Conservation (phyloP, 2,113 vertebrate genomes). For the Neolamprologus sp. region DNA sequence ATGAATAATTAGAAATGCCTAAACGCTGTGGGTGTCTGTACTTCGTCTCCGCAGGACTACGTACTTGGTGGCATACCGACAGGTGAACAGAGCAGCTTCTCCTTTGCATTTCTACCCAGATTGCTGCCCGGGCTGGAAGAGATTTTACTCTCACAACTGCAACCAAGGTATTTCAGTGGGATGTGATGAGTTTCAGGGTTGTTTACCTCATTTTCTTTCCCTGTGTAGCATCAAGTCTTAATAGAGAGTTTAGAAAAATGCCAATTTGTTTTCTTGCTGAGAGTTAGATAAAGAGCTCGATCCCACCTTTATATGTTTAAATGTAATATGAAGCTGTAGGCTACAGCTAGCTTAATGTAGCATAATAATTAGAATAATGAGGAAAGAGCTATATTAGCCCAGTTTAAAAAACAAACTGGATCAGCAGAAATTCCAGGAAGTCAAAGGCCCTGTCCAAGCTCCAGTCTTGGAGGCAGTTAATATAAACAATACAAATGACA, state of each 20-base stretch:
- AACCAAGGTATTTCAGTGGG: conserved; percentile 73
- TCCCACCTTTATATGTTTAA: not conserved
- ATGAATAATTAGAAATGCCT: not conserved
- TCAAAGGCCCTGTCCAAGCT: not conserved
- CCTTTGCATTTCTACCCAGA: conserved; percentile 36
- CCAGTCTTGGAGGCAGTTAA: not conserved
- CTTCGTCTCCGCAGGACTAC: conserved; percentile 72
- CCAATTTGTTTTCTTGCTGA: not conserved
- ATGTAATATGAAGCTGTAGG: not conserved
- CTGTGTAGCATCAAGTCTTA: not conserved
- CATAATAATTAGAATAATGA: not conserved
- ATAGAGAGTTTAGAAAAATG: not conserved
- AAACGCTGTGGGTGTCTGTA: not conserved
- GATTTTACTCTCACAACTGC: conserved; percentile 69
- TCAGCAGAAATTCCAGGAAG: not conserved
- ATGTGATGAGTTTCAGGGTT: not conserved
- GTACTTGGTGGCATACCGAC: conserved; percentile 80
- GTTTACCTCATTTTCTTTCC: not conserved
- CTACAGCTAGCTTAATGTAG: not conserved
- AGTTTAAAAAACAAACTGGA: not conserved
- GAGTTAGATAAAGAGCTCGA: not conserved
- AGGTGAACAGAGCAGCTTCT: conserved; percentile 40
- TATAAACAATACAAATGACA: not conserved
- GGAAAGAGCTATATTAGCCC: not conserved
- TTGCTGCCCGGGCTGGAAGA: conserved; percentile 87